Conservation (phyloP, 2,888 invertebrate genomes). For the Piscicola geometra region DNA sequence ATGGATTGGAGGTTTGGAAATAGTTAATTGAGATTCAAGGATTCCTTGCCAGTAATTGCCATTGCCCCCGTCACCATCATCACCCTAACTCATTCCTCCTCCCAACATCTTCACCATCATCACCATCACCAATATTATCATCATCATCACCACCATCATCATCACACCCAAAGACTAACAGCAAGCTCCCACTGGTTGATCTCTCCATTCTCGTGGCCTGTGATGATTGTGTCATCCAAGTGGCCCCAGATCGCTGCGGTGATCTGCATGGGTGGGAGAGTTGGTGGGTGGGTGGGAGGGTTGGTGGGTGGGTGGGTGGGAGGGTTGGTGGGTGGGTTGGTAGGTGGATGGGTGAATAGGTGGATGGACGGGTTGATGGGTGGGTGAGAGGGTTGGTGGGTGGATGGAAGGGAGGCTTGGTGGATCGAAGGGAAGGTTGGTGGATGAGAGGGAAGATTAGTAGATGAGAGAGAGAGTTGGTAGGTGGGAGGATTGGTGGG, state of each 20-base stretch:
- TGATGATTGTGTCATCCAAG: slow-evolving; percentile 64
- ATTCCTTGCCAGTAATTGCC: no score
- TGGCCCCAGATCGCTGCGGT: slow-evolving; percentile 91
- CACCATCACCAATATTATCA: not conserved
- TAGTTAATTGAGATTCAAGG: no score
- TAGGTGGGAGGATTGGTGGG: slow-evolving; percentile 57
- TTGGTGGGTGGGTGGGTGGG: no score
- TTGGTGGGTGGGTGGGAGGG: no score
- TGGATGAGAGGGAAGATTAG: no score
- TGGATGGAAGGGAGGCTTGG: no score
- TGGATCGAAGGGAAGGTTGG: no score
- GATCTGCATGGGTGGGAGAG: slow-evolving; percentile 64
- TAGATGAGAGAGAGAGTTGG: slow-evolving; percentile 60
- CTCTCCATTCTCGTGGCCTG: slow-evolving; percentile 84
- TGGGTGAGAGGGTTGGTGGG: not conserved
- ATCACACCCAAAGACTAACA: slow-evolving; percentile 43
- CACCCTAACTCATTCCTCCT: not conserved
- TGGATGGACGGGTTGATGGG: slow-evolving; percentile 57
- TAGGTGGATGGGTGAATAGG: slow-evolving; percentile 62
- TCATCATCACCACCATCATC: not conserved
- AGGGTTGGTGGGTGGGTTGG: no score
- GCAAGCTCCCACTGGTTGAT: slow-evolving; percentile 83
- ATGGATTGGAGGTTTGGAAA: no score
- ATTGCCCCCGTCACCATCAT: no score
- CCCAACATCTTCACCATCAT: not conserved